phyloP scores from a whole-genome alignment of 2,797 vertebrate genomes.

The Galago senegalensis region DNA sequence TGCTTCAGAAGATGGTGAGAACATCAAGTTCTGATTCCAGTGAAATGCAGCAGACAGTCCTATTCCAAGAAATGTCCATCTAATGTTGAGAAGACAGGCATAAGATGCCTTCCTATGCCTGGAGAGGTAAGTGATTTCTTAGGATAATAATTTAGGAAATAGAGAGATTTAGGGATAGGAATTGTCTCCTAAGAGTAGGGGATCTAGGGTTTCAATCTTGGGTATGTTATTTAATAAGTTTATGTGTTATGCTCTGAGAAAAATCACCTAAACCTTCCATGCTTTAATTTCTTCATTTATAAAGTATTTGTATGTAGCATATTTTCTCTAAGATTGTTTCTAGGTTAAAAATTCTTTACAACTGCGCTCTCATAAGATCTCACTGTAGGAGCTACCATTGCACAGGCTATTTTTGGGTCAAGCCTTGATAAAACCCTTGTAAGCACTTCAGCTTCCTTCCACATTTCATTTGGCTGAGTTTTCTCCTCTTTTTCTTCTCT shows the following conservation, averaged over 20 bases:
- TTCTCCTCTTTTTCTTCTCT: not conserved
- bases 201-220: not conserved
- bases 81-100: not conserved
- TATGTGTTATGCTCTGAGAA: not conserved
- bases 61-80: not conserved
- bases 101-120: not conserved
- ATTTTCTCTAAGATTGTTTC: not conserved
- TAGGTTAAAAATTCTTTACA: not conserved
- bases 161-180: not conserved
- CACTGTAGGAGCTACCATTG: not conserved
- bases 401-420: not conserved
- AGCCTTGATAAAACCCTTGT: not conserved
- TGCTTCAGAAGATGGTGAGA: not conserved
- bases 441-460: not conserved
- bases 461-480: not conserved
- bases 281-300: not conserved
- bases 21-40: constrained; percentile 3
- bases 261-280: not conserved
- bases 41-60: not conserved
- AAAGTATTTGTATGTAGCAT: not conserved
- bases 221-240: not conserved
- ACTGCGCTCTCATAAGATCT: not conserved
- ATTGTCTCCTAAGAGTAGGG: not conserved
- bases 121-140: not conserved
- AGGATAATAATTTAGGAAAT: not conserved